These are phyloP conservation scores for Spilosoma lubricipeda DNA, from an alignment of 2,888 invertebrate species.

Conservation along the genomic window DNA sequence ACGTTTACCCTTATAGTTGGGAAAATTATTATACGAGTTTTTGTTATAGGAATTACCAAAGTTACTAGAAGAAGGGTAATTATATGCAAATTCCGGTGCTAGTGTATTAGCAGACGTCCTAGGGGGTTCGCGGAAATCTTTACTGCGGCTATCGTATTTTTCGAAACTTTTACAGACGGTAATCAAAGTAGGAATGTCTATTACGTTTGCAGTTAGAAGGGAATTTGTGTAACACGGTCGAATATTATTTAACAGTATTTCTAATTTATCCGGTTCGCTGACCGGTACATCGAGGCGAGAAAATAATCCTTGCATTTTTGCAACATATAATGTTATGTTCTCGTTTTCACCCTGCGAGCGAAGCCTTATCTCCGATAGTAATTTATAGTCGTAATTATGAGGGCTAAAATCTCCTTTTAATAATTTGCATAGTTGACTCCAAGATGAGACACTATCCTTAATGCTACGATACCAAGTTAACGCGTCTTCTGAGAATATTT, in stretches of 20 bases:
- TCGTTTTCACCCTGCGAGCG: constrained; percentile 2
- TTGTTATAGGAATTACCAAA: too few relatives aligned
- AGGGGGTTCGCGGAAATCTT: not conserved
- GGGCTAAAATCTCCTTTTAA: too few relatives aligned
- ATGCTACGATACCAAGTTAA: not conserved
- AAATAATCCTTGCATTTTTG: constrained; percentile 8
- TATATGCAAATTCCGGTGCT: not conserved
- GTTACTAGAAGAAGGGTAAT: not conserved
- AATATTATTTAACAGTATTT: constrained; percentile 14
- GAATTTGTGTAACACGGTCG: constrained; percentile 4
- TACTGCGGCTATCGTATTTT: not conserved
- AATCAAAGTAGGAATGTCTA: not conserved
- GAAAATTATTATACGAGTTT: too few relatives aligned
- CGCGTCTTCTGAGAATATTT: not conserved
- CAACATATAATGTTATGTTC: not conserved
- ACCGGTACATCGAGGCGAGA: not conserved
- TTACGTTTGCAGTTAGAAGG: not conserved
- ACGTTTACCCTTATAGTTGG: too few relatives aligned
- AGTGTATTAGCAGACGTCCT: not conserved
- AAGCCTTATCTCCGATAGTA: too few relatives aligned
- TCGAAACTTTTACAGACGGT: not conserved
- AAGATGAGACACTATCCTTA: too few relatives aligned
- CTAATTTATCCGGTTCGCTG: not conserved
- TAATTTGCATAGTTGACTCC: too few relatives aligned
- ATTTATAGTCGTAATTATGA: too few relatives aligned